These are phyloP conservation scores for Rynchops niger DNA, from an alignment of 2,113 vertebrate species.

Conservation along the genomic window DNA sequence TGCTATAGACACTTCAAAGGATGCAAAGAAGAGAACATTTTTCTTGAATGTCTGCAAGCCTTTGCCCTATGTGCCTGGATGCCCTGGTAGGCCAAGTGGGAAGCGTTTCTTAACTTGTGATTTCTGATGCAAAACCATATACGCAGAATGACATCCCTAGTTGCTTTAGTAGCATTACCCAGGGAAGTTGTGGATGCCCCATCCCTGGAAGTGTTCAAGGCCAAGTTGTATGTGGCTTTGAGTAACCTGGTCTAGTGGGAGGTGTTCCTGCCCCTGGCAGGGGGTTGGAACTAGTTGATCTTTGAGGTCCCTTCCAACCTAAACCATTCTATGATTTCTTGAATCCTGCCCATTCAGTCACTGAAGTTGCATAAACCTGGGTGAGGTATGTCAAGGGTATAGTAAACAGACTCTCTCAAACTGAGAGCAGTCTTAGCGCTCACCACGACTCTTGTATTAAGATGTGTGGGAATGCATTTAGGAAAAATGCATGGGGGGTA, in stretches of 20 bases:
- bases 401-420: not conserved
- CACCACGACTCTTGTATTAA: not conserved
- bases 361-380: not conserved
- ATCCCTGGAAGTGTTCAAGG: not conserved
- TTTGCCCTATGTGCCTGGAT: conserved; percentile 77
- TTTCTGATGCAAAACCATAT: not conserved
- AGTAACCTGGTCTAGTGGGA: not conserved
- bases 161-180: not conserved
- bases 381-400: not conserved
- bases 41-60: conserved; percentile 92
- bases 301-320: not conserved
- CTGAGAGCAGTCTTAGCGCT: not conserved
- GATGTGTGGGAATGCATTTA: not conserved
- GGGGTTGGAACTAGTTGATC: not conserved
- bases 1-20: conserved; percentile 80
- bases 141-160: not conserved
- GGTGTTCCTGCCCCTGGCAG: not conserved
- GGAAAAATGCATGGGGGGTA: not conserved
- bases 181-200: not conserved
- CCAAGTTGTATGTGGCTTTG: not conserved
- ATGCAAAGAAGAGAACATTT: conserved; percentile 76
- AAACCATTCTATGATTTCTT: not conserved
- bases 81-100: conserved; percentile 77
- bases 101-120: not conserved
- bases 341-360: not conserved